Evolutionary conservation across 2,888 invertebrate genomes (phyloP).

Genomic region (Troides aeacus): DNA sequence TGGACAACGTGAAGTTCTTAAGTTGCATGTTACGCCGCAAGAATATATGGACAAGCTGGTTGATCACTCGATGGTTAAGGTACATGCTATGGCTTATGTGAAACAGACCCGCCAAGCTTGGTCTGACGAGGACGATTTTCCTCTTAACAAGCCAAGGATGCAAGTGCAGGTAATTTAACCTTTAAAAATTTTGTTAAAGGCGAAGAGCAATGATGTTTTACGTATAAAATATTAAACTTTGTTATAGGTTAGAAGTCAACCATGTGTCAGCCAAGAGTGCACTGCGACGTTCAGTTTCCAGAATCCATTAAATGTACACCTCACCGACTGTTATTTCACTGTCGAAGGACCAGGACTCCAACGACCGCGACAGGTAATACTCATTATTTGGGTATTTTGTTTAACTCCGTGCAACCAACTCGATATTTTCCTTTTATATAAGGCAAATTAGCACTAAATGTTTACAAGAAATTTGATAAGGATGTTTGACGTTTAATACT

Average conservation of each 20-base stretch:
- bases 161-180: conserved; percentile 78
- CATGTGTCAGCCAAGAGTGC: conserved; percentile 77
- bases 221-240: conserved; percentile 12
- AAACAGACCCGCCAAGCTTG: conserved; percentile 87
- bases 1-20: conserved; percentile 81
- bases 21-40: conserved; percentile 81
- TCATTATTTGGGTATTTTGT: neutral
- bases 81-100: conserved; percentile 86
- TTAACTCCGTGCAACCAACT: neutral
- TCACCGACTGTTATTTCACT: conserved; percentile 84
- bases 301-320: conserved; percentile 82
- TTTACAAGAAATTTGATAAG: no score
- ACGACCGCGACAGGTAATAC: conserved; percentile 77
- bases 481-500: no score
- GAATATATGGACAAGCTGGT: conserved; percentile 86
- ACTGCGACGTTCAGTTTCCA: conserved; percentile 81
- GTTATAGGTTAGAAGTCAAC: conserved; percentile 67
- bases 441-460: no score
- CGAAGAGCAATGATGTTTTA: neutral
- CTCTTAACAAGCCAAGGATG: conserved; percentile 83
- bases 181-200: conserved; percentile 12
- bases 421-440: no score
- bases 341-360: conserved; percentile 86
- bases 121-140: conserved; percentile 87
- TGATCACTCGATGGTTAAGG: conserved; percentile 85